Evolutionary conservation across 1,140 invertebrate species (phyloP).

Genomic region (Ceratoteleas bidentatus): DNA sequence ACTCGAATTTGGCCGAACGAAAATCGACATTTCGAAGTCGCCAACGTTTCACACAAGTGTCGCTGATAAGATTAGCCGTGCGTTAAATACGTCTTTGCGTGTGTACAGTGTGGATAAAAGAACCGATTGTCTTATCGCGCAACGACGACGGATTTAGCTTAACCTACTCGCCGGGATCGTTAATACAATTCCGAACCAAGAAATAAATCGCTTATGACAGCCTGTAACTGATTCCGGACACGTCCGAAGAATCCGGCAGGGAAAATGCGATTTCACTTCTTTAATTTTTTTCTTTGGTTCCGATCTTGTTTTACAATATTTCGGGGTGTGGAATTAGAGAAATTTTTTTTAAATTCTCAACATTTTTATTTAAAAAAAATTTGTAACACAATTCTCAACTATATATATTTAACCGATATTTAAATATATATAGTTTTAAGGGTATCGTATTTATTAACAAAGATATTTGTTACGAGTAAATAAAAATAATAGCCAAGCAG

Average conservation of each 20-base stretch:
- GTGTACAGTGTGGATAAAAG: slow-evolving; percentile 54
- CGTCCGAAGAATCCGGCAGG: not conserved
- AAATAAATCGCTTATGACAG: slow-evolving; percentile 43
- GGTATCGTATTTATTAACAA: no score
- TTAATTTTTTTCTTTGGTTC: no score
- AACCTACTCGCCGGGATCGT: slow-evolving; percentile 50
- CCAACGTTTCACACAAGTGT: slow-evolving; percentile 54
- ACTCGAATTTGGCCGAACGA: slow-evolving; percentile 21
- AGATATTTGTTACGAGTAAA: no score
- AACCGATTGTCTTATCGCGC: slow-evolving; percentile 61
- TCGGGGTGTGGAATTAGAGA: no score
- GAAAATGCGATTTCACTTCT: not conserved
- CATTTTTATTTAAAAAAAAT: no score
- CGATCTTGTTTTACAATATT: no score
- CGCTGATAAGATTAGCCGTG: slow-evolving; percentile 59
- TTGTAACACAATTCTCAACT: no score
- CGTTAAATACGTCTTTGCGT: slow-evolving; percentile 60
- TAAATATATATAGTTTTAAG: no score
- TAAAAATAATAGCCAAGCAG: no score
- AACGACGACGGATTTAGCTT: slow-evolving; percentile 57
- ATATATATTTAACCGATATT: no score
- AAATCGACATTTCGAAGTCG: slow-evolving; percentile 27
- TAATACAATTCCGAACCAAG: slow-evolving; percentile 37
- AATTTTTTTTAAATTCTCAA: no score
- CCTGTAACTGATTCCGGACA: slow-evolving; percentile 10